phyloP scores from a whole-genome alignment of 2,888 invertebrate species.

The Anoplius nigerrimus region DNA sequence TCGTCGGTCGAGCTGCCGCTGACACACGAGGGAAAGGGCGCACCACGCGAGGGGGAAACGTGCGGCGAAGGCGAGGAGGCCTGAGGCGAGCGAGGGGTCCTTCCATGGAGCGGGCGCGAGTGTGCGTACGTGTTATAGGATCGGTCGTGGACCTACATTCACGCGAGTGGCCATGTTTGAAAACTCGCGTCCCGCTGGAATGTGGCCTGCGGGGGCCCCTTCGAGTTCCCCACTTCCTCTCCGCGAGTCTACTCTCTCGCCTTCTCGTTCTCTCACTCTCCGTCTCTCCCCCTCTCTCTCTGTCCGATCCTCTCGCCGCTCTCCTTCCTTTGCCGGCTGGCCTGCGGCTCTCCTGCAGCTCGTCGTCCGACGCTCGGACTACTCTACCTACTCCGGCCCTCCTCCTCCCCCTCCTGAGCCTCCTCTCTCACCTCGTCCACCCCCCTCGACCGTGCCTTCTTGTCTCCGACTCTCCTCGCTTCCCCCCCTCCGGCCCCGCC shows the following conservation, averaged over 20 bases:
- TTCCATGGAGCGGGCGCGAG: conserved; percentile 26
- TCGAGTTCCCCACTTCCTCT: conserved; percentile 38
- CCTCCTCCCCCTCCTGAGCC: too few species aligned
- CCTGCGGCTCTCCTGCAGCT: conserved; percentile 36
- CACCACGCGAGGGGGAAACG: conserved; percentile 39
- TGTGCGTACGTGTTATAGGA: conserved; percentile 58
- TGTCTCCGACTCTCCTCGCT: conserved; percentile 14
- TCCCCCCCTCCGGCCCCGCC: conserved; percentile 33
- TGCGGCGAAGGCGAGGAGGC: conserved; percentile 12
- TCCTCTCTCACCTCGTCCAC: conserved; percentile 15
- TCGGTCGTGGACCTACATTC: conserved; percentile 75
- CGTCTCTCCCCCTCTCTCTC: too few species aligned
- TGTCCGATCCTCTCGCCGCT: conserved; percentile 17
- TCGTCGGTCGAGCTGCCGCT: conserved; percentile 29
- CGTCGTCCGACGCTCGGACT: conserved; percentile 53
- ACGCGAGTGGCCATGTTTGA: conserved; percentile 72
- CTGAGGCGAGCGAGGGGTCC: conserved; percentile 16
- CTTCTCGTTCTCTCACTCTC: too few species aligned
- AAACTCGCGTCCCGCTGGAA: conserved; percentile 72
- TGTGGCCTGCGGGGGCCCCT: conserved; percentile 66
- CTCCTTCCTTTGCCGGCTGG: conserved; percentile 22
- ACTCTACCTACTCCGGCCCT: conserved; percentile 50
- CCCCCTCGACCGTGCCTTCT: conserved; percentile 35
- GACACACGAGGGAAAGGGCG: conserved; percentile 39
- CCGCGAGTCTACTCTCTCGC: conserved; percentile 4